Evolutionary conservation across 1,140 invertebrate genomes (phyloP), one percentile per base, ranked within the genome.

Genomic region (Hyphantria cunea): DNA sequence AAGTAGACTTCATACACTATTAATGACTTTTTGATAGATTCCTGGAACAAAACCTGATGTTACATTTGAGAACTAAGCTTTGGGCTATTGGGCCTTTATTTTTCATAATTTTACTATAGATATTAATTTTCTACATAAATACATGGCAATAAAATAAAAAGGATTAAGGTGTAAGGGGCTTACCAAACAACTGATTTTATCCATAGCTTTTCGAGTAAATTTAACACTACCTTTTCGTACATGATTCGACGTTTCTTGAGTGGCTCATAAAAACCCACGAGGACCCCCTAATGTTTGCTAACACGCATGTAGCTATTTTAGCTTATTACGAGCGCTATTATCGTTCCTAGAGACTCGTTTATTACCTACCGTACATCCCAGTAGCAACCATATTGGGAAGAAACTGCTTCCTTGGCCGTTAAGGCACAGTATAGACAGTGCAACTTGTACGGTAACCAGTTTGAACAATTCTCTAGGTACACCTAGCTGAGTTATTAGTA

Each of bases 281-380:
- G 55, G 55, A 49, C 44, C 33, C 55, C 55, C 55, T 48, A 58
- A 58, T 49, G 45, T 37, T 32, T 31, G 31, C 13, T 15, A 39
- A 13, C 51, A 49, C 42, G 52, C 55, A 52, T 39, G 39, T 48
- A 25, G 34, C 50, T 47, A 59, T 65, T 59, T 53, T n/a, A 41
- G 54, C 63, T 53, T 59, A 59, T 65, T 65, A 65, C 41, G 54
- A 50, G 14, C 25, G 39, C 48, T 52, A 52, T 54, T 64, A 65
- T 59, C 47, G 33, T 65, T 58, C 48, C 54, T 44, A 25, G 34
- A 25, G 63, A 65, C 63, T 49, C 34, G 63, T 65, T 64, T 53
- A 37, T 42, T 49, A 48, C 33, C 39, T 25, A 12, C 42, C 32
- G 14, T 55, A 50, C 56, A 58, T 59, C 42, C 54, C 41, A 51